Conservation (phyloP, 1,140 invertebrate species). For the Listronotus oregonensis region DNA sequence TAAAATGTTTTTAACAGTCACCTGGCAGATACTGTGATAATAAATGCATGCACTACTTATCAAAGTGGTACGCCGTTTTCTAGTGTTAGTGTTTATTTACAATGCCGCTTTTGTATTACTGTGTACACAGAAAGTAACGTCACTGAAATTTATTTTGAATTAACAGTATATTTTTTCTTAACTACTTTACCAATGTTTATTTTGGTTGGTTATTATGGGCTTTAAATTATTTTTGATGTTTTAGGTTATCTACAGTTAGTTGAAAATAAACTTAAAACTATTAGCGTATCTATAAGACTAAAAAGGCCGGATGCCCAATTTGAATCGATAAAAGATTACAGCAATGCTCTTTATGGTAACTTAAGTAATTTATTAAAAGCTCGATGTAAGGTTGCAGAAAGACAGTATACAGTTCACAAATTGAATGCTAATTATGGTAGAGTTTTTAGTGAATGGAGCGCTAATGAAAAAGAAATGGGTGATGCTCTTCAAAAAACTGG, state of each 20-base stretch:
- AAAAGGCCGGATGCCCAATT: constrained; percentile 76
- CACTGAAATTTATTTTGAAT: too few relatives aligned
- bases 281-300: constrained; percentile 75
- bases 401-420: constrained; percentile 79
- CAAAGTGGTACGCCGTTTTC: too few relatives aligned
- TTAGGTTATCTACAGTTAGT: constrained; percentile 62
- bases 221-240: constrained; percentile 56
- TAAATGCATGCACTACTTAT: too few relatives aligned
- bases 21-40: too few relatives aligned
- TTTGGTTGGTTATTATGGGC: too few relatives aligned
- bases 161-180: too few relatives aligned
- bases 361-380: constrained; percentile 63
- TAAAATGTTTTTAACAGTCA: too few relatives aligned
- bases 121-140: too few relatives aligned
- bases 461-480: constrained; percentile 81
- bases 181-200: too few relatives aligned
- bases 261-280: constrained; percentile 76
- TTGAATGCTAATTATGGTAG: constrained; percentile 81
- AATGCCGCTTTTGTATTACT: too few relatives aligned
- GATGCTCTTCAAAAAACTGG: constrained; percentile 75
- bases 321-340: constrained; percentile 77
- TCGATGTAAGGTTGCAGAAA: constrained; percentile 73
- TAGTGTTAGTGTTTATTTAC: too few relatives aligned
- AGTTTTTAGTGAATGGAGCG: constrained; percentile 86
- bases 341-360: constrained; percentile 72